Evolutionary conservation across 2,888 invertebrate genomes (phyloP), one percentile per base, ranked within the genome.

Genomic region (Baccha elongata): DNA sequence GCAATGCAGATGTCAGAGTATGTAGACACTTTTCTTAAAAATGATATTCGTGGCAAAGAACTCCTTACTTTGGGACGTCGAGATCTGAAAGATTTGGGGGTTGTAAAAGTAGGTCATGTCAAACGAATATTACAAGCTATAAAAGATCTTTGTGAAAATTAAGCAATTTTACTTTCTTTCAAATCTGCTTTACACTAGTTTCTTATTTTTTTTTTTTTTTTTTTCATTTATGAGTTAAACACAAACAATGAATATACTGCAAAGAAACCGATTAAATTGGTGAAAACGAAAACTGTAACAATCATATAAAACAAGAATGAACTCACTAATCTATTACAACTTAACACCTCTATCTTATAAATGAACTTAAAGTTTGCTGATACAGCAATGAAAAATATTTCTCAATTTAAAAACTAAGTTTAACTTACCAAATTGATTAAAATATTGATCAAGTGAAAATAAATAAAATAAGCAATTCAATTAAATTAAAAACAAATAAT

Each of bases 71-170:
- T 99, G 72, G 97, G 97, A 2, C 92, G 98, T 62, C 92, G 97
- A 13, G 97, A 97, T 89, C 92, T 97, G 3, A 94, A 97, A 89
- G 99, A 99, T 85, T 92, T 99, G 50, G 98, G 98, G 7, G 95
- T 99, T 65, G 95, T 95, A 8, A 99, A 99, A 92, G 97, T 99
- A 60, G 99, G 99, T 0, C 99, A 99, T 90, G 95, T 98, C 29
- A 99, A 99, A 91, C 93, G 99, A 88, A 96, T 99, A 86, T 93
- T 98, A 85, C 97, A 97, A 90, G 97, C 96, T 19, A 96, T 98
- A 84, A 96, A 96, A 91, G 98, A 98, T 90, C 91, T 96, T 46
- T 88, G 87, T 50, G 89, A 89, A 72, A 89, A 88, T 83, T 91
- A 89, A 87, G 73, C 13, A 37, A 44, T 0, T 32, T 6, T 3